These are phyloP conservation scores for Corydoras sp. DNA, from an alignment of 2,113 vertebrate genomes.

Conservation along the genomic window DNA sequence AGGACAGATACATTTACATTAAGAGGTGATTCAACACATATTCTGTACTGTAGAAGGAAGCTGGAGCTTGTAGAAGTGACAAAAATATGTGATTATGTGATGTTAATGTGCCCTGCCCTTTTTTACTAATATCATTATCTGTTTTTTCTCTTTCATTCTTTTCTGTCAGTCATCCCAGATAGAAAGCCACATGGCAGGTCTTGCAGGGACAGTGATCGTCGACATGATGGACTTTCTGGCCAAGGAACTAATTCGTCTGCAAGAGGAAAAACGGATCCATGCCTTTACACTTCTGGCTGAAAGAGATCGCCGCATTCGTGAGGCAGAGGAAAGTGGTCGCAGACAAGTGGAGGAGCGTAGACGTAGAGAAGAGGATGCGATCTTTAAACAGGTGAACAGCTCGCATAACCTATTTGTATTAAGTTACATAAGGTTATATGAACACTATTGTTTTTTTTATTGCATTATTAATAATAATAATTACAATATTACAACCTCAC, in stretches of 20 bases:
- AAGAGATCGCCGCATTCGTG: conserved; percentile 73
- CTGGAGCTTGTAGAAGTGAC: too few relatives aligned
- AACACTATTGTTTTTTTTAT: too few relatives aligned
- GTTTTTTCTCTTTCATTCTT: not conserved
- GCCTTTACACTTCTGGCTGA: conserved; percentile 82
- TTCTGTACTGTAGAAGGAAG: too few relatives aligned
- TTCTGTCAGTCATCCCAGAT: conserved; percentile 56
- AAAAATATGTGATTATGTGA: too few relatives aligned
- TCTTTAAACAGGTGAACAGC: conserved; percentile 78
- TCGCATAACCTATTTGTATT: not conserved
- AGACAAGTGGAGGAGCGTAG: conserved; percentile 78
- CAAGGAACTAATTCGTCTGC: conserved; percentile 84
- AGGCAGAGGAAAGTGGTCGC: conserved; percentile 84
- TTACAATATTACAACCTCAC: too few relatives aligned
- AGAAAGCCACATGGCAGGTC: conserved; percentile 61
- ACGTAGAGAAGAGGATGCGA: conserved; percentile 76
- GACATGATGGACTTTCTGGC: conserved; percentile 80
- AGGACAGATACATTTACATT: too few relatives aligned
- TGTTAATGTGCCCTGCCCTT: too few relatives aligned
- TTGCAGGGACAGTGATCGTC: conserved; percentile 67
- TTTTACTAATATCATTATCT: not conserved
- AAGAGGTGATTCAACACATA: too few relatives aligned
- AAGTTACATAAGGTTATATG: not conserved
- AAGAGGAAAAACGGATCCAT: conserved; percentile 82
- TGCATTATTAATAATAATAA: too few relatives aligned